These are phyloP conservation scores for Megastigmus dorsalis DNA, from an alignment of 2,888 invertebrate species.

Conservation along the genomic window DNA sequence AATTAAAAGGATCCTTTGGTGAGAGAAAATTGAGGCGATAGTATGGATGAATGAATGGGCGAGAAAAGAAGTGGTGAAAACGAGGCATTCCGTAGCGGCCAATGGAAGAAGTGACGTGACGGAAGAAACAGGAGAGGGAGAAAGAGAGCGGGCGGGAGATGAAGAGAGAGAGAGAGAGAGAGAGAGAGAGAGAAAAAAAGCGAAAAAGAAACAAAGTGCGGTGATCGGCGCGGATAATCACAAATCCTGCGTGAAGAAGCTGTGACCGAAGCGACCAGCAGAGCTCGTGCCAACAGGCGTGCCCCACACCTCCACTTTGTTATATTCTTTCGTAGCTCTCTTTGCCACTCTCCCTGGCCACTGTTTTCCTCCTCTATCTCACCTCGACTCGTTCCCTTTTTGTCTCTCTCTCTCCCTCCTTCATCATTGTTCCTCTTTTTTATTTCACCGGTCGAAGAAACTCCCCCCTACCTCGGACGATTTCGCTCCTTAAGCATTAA, in stretches of 20 bases:
- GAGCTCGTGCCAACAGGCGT: slow-evolving; percentile 72
- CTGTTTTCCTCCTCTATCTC: slow-evolving; percentile 51
- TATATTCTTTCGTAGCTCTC: slow-evolving; percentile 42
- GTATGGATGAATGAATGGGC: no score
- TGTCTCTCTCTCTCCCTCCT: slow-evolving; percentile 51
- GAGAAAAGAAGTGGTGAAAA: slow-evolving; percentile 25
- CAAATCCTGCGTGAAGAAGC: slow-evolving; percentile 69
- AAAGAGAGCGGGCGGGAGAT: background rate
- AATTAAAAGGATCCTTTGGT: background rate
- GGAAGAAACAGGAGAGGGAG: background rate
- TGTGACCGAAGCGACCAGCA: slow-evolving; percentile 60
- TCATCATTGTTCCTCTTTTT: slow-evolving; percentile 27
- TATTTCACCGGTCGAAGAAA: slow-evolving; percentile 30
- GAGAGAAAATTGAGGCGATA: background rate
- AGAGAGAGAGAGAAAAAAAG: background rate
- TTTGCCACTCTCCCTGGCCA: slow-evolving; percentile 5
- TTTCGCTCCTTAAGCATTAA: slow-evolving; percentile 57
- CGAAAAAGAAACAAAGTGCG: background rate
- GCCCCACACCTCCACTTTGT: slow-evolving; percentile 60
- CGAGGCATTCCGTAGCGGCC: slow-evolving; percentile 3
- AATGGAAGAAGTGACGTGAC: slow-evolving; percentile 42
- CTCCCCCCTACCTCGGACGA: background rate
- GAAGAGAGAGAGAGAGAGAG: background rate
- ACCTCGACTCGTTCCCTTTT: slow-evolving; percentile 51
- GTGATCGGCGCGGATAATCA: slow-evolving; percentile 65